Conservation (phyloP, 1,140 invertebrate genomes). For the Drosophila lini region DNA sequence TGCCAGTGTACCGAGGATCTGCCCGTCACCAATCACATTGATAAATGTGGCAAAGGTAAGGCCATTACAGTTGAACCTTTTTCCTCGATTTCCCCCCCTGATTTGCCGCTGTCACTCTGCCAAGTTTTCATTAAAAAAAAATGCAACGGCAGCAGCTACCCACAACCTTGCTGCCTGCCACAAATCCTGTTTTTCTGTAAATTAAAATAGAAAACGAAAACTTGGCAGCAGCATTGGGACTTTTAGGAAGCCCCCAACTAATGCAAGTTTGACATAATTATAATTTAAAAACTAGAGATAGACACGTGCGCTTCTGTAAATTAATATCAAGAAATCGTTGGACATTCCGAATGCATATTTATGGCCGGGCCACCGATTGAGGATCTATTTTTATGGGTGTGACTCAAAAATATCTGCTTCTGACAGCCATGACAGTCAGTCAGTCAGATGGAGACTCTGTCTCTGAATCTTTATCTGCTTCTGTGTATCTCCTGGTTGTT, state of each 20-base stretch:
- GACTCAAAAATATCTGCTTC: constrained; percentile 17
- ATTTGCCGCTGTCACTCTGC: constrained; percentile 62
- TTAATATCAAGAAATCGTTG: constrained; percentile 41
- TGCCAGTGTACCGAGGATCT: constrained; percentile 90
- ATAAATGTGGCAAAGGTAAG: constrained; percentile 93
- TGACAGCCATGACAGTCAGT: constrained; percentile 18
- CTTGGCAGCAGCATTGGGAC: constrained; percentile 41
- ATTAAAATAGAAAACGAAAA: constrained; percentile 58
- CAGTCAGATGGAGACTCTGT: constrained; percentile 5
- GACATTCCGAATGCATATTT: constrained; percentile 48
- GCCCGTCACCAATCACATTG: constrained; percentile 91
- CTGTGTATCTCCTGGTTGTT: constrained; percentile 12
- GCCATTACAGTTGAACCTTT: neutral
- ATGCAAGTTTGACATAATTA: constrained; percentile 68
- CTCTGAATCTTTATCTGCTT: constrained; percentile 4
- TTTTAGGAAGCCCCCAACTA: constrained; percentile 18
- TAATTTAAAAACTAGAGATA: constrained; percentile 39
- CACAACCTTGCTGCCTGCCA: constrained; percentile 28
- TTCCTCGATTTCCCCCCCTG: too few relatives aligned
- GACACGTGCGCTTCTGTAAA: constrained; percentile 47
- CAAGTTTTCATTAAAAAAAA: constrained; percentile 74
- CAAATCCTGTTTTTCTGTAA: constrained; percentile 55
- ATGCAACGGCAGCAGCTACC: constrained; percentile 54
- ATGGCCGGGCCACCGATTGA: constrained; percentile 11
- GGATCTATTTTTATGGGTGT: constrained; percentile 31